Conservation (phyloP, 2,888 invertebrate species). For the Mellilla xanthometata region DNA sequence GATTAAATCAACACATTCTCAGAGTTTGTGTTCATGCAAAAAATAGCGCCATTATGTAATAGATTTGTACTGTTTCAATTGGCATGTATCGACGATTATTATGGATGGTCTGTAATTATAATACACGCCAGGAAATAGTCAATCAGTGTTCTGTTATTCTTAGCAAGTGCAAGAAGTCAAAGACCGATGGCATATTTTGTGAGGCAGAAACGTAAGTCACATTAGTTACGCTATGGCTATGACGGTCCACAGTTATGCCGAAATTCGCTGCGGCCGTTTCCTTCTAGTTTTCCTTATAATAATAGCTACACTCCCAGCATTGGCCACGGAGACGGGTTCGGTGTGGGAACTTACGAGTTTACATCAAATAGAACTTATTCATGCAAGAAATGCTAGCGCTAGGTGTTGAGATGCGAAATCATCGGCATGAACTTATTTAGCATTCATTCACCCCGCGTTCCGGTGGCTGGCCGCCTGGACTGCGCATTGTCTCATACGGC, state of each 20-base stretch:
- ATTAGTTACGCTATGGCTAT: slow-evolving; percentile 62
- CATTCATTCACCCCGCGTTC: slow-evolving; percentile 75
- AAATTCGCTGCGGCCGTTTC: slow-evolving; percentile 36
- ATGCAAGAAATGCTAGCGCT: slow-evolving; percentile 34
- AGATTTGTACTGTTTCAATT: slow-evolving; percentile 44
- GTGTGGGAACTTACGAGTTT: slow-evolving; percentile 32
- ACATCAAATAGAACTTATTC: slow-evolving; percentile 24
- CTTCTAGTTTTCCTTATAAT: slow-evolving; percentile 30
- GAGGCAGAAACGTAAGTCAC: slow-evolving; percentile 48
- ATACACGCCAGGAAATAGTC: slow-evolving; percentile 51
- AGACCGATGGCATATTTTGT: slow-evolving; percentile 58
- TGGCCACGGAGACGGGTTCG: slow-evolving; percentile 20
- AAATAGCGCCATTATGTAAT: slow-evolving; percentile 42
- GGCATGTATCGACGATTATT: slow-evolving; percentile 45
- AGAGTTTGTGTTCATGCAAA: slow-evolving; percentile 33
- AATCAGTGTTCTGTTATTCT: slow-evolving; percentile 57
- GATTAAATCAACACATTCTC: slow-evolving; percentile 41
- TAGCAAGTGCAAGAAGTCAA: slow-evolving; percentile 55
- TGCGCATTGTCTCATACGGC: slow-evolving; percentile 67
- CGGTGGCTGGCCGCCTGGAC: slow-evolving; percentile 63
- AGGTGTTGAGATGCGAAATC: slow-evolving; percentile 38
- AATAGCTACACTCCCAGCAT: slow-evolving; percentile 20
- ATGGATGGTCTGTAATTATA: slow-evolving; percentile 43
- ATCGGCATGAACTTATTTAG: slow-evolving; percentile 62
- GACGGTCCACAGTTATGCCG: slow-evolving; percentile 39